phyloP scores from a whole-genome alignment of 2,113 vertebrate species.

The Pteronura brasiliensis region DNA sequence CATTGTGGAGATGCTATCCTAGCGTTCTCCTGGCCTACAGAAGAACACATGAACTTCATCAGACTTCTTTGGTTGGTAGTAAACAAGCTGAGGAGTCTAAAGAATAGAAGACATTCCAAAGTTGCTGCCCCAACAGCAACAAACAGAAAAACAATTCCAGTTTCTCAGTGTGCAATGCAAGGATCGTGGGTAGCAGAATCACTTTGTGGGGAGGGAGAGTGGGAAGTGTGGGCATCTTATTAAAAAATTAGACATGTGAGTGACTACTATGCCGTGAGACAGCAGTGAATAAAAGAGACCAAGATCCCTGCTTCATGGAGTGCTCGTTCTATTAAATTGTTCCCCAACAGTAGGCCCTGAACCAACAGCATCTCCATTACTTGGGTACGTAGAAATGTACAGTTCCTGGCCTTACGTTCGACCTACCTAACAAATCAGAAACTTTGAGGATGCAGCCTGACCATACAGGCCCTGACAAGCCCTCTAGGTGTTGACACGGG shows the following conservation, averaged over 20 bases:
- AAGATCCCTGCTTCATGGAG: neutral
- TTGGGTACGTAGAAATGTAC: neutral
- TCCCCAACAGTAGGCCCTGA: neutral
- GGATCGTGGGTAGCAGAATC: neutral
- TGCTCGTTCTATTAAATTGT: neutral
- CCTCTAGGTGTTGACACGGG: neutral
- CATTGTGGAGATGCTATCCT: neutral
- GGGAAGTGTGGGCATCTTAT: neutral
- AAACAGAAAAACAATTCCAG: neutral
- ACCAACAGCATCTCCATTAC: neutral
- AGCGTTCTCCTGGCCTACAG: neutral
- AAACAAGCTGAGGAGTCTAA: neutral
- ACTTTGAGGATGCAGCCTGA: neutral
- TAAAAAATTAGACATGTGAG: neutral
- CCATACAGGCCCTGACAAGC: neutral
- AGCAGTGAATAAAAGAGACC: neutral
- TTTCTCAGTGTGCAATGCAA: neutral
- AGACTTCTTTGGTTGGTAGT: neutral
- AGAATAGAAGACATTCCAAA: neutral
- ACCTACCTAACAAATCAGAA: neutral
- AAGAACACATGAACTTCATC: neutral
- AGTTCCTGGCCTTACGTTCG: neutral
- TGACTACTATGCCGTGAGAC: neutral
- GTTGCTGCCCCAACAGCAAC: neutral
- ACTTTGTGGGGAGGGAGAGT: neutral